A percentile compares a stretch with the other conserved stretches of the same genome.
These are phyloP conservation scores for Orgyia antiqua DNA, from an alignment of 2,888 invertebrate species.

Conservation along the genomic window DNA sequence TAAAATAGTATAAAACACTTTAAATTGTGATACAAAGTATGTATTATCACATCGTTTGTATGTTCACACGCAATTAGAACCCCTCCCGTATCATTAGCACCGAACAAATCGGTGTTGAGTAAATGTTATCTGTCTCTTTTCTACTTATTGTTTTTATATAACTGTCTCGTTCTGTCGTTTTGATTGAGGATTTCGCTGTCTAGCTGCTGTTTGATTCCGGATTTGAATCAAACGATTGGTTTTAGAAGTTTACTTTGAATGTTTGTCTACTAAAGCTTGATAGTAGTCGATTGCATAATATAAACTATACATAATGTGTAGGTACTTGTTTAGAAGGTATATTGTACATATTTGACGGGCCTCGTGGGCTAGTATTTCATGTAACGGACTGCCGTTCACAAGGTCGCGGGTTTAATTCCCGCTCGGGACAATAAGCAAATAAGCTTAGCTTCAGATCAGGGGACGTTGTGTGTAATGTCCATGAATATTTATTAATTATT, in stretches of 20 bases:
- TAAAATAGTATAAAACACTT: slow-evolving; percentile 16
- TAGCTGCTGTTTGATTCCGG: slow-evolving; percentile 51
- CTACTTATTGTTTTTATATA: slow-evolving; percentile 24
- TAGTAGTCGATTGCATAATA: no score
- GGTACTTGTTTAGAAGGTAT: no score
- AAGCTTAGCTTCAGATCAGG: no score
- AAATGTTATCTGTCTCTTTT: slow-evolving; percentile 34
- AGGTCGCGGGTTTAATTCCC: no score
- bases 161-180: slow-evolving; percentile 34
- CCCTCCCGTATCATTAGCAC: slow-evolving; percentile 70
- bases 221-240: slow-evolving; percentile 59
- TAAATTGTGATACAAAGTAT: slow-evolving; percentile 37
- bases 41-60: slow-evolving; percentile 65
- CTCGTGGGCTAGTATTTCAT: no score
- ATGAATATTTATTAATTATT: no score
- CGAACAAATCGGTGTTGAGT: slow-evolving; percentile 35
- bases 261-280: slow-evolving; percentile 37
- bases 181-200: slow-evolving; percentile 62
- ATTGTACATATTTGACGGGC: no score
- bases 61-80: slow-evolving; percentile 72
- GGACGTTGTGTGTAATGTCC: no score
- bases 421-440: no score
- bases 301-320: no score
- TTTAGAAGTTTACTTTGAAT: slow-evolving; percentile 49
- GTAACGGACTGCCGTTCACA: no score